Base-by-base conservation (phyloP, 1,140 invertebrate species). In the Drosophila asahinai region DNA sequence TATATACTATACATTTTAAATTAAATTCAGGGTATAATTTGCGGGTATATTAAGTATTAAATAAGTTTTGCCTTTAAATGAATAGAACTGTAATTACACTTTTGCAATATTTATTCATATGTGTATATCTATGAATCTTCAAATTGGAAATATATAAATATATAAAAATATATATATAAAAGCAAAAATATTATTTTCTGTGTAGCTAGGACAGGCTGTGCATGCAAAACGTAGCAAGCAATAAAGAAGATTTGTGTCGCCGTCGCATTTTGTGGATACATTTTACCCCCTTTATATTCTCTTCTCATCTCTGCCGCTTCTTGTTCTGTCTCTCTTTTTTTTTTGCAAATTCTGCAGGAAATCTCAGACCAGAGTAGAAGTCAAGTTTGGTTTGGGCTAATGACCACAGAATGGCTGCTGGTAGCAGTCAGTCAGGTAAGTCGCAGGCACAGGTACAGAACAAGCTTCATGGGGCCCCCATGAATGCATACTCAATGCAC, bases 211-310 rank as follows among this genome's bases (percentile, higher is more conserved):
- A 51, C 67, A 51, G 54, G 12, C 74, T 86, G 74, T 74, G 73
- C 64, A 66, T 81, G 82, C 77, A 75, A 84, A 86, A 89, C 84
- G 84, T 87, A 87, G 63, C 81, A 81, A 73, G 84, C 84, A 87
- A 87, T 87, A 87, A 87, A 87, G 84, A 87, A 87, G 84, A 87
- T 87, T 87, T 87, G 84, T 87, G 84, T 87, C 74, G 72, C 84
- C 77, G 55, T 81, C 84, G 73, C 84, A 89, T 87, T 89, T 80
- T 87, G 84, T 77, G 80, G 77, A 80, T 84, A 73, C 72, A 79
- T 76, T 76, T 76, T 52, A 55, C 57, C 47, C 43, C 80, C 62
- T 71, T 74, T 19, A 60, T 60, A 59, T 52, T 74, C 51, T 54
- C 76, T 49, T 63, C 61, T 55, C 59, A 42, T 63, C 42, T 48